phyloP scores from a whole-genome alignment of 1,140 invertebrate species.

The Drosophila ambigua region DNA sequence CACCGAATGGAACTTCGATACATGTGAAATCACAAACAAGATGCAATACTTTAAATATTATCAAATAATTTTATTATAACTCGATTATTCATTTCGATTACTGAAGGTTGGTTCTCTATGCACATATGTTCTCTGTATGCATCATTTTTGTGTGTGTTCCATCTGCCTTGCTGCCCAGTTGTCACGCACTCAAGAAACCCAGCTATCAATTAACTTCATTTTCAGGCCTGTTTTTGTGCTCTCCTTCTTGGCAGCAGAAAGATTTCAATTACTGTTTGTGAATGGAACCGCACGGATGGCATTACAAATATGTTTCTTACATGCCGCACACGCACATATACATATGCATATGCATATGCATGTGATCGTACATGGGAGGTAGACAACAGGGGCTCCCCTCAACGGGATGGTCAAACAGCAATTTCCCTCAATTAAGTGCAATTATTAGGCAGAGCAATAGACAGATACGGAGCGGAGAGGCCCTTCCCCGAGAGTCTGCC shows the following conservation, averaged over 20 bases:
- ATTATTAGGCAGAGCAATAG: constrained; percentile 46
- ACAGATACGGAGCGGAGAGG: neutral
- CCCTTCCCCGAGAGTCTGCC: neutral
- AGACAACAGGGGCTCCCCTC: constrained; percentile 27
- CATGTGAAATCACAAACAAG: no score
- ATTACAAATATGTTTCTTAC: constrained; percentile 50
- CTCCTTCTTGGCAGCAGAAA: constrained; percentile 10
- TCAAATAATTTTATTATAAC: no score
- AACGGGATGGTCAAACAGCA: constrained; percentile 57
- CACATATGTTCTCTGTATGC: no score
- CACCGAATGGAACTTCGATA: no score
- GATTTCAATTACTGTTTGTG: constrained; percentile 48
- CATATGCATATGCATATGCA: no score
- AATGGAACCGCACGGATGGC: constrained; percentile 1
- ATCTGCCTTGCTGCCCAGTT: neutral
- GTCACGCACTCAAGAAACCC: neutral
- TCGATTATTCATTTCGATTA: no score
- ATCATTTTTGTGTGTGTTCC: neutral
- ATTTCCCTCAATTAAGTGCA: constrained; percentile 75
- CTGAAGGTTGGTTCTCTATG: no score
- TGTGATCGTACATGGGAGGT: neutral
- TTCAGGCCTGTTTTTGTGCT: constrained; percentile 4
- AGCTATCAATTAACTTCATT: constrained; percentile 41
- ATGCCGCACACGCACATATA: neutral
- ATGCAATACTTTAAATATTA: no score